Evolutionary conservation across 2,888 invertebrate species (phyloP).

Genomic region (Drosophila peninsularis): DNA sequence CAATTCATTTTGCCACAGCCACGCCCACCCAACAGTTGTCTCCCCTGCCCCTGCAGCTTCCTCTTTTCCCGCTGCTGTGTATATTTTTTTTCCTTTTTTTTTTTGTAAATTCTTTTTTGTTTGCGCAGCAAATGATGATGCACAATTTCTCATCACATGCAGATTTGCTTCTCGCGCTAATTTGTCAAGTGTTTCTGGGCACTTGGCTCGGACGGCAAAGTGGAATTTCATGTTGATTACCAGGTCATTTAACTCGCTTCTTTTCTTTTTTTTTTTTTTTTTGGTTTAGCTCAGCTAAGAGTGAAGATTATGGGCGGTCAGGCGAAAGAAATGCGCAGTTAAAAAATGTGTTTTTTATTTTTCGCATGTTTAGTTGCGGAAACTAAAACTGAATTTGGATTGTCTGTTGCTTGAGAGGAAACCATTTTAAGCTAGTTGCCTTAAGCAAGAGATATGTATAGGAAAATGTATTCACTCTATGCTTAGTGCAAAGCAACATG

Average conservation of each 20-base stretch:
- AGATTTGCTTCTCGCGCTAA: slow-evolving; percentile 57
- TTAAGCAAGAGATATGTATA: neutral
- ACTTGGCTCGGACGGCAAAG: slow-evolving; percentile 23
- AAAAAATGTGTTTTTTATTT: neutral
- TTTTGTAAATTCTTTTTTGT: slow-evolving; percentile 24
- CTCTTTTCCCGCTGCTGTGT: neutral
- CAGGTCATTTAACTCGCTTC: slow-evolving; percentile 62
- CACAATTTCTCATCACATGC: slow-evolving; percentile 67
- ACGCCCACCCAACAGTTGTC: slow-evolving; percentile 13
- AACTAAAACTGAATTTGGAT: neutral
- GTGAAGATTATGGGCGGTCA: neutral
- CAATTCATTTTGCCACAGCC: slow-evolving; percentile 73
- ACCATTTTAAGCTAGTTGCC: neutral
- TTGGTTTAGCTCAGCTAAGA: slow-evolving; percentile 7
- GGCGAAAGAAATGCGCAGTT: slow-evolving; percentile 2
- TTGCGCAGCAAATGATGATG: slow-evolving; percentile 59
- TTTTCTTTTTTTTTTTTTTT: neutral
- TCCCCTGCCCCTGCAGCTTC: neutral
- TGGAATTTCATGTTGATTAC: slow-evolving; percentile 38
- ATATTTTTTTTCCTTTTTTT: neutral
- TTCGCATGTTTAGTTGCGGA: neutral
- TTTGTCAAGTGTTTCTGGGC: slow-evolving; percentile 69
- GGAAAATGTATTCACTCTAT: too few species aligned
- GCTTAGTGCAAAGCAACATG: too few species aligned
- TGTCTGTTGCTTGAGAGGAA: neutral